Evolutionary conservation across 2,888 invertebrate species (phyloP).

Genomic region (Chrysolina oricalcia): DNA sequence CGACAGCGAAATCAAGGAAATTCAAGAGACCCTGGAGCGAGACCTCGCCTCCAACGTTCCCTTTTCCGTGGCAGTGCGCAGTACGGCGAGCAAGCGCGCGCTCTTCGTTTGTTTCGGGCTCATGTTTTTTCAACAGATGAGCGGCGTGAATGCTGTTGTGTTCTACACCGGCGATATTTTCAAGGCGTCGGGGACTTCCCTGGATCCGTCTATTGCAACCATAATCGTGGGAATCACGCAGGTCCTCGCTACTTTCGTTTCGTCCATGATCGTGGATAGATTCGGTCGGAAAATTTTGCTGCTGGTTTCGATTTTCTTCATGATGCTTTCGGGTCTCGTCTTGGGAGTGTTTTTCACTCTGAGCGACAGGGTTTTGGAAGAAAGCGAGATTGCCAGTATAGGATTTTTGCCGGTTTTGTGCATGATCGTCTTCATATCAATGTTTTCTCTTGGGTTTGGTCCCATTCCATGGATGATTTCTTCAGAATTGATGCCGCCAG

Average conservation of each 20-base stretch:
- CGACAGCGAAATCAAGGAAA: constrained; percentile 73
- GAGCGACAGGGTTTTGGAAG: constrained; percentile 66
- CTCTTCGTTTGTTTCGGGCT: constrained; percentile 83
- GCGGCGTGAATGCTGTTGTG: constrained; percentile 88
- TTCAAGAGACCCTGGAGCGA: constrained; percentile 44
- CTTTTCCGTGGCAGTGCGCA: constrained; percentile 52
- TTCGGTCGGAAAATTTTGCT: constrained; percentile 86
- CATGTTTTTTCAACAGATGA: constrained; percentile 92
- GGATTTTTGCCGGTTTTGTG: constrained; percentile 84
- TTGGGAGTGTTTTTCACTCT: constrained; percentile 82
- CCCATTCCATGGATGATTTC: constrained; percentile 92
- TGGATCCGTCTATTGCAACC: constrained; percentile 77
- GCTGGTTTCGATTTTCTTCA: constrained; percentile 79
- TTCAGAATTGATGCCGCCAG: constrained; percentile 86
- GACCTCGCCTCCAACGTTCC: constrained; percentile 39
- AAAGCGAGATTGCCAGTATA: constrained; percentile 73
- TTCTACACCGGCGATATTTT: constrained; percentile 87
- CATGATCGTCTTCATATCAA: constrained; percentile 83
- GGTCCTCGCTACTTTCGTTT: constrained; percentile 82
- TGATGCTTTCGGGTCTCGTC: constrained; percentile 80
- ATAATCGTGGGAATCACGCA: constrained; percentile 89
- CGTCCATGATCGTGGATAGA: constrained; percentile 85
- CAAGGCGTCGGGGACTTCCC: constrained; percentile 75
- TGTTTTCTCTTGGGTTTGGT: constrained; percentile 89
- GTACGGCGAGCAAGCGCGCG: constrained; percentile 72